Evolutionary conservation across 1,140 invertebrate species (phyloP).

Genomic region (Gryon sp.): DNA sequence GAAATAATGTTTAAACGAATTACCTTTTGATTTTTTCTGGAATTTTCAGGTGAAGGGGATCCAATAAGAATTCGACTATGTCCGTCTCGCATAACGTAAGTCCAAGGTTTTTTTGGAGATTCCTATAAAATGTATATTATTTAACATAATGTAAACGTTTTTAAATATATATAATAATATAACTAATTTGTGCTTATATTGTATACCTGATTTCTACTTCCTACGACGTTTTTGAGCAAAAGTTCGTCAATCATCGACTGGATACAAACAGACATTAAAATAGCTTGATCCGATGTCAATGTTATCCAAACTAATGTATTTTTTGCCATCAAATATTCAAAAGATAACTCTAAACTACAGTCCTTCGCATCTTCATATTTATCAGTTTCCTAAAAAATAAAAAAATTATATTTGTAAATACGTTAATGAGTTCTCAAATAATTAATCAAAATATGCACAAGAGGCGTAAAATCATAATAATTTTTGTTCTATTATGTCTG

Average conservation of each 20-base stretch:
- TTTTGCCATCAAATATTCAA: conserved; percentile 97
- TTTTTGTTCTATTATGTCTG: too few relatives aligned
- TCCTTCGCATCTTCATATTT: conserved; percentile 69
- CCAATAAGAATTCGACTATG: conserved; percentile 74
- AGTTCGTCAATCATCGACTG: conserved; percentile 97
- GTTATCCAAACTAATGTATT: conserved; percentile 96
- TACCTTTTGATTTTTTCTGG: conserved; percentile 63
- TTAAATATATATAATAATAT: background rate
- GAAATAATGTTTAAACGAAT: conserved; percentile 5
- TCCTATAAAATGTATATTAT: conserved; percentile 61
- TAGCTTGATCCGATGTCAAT: conserved; percentile 92
- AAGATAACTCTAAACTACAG: conserved; percentile 89
- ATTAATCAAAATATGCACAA: too few relatives aligned
- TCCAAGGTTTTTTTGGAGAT: conserved; percentile 74
- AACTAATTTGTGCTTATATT: background rate
- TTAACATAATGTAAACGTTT: too few relatives aligned
- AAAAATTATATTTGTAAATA: conserved; percentile 28
- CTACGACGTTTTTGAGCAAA: conserved; percentile 88
- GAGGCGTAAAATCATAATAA: too few relatives aligned
- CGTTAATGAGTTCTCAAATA: conserved; percentile 2
- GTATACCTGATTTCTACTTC: conserved; percentile 71
- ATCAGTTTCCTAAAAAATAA: conserved; percentile 65
- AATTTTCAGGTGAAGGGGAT: conserved; percentile 64
- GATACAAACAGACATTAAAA: conserved; percentile 96
- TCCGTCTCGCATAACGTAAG: conserved; percentile 81